These are phyloP conservation scores for Scatophagus argus DNA, from an alignment of 2,113 vertebrate species.

Conservation along the genomic window DNA sequence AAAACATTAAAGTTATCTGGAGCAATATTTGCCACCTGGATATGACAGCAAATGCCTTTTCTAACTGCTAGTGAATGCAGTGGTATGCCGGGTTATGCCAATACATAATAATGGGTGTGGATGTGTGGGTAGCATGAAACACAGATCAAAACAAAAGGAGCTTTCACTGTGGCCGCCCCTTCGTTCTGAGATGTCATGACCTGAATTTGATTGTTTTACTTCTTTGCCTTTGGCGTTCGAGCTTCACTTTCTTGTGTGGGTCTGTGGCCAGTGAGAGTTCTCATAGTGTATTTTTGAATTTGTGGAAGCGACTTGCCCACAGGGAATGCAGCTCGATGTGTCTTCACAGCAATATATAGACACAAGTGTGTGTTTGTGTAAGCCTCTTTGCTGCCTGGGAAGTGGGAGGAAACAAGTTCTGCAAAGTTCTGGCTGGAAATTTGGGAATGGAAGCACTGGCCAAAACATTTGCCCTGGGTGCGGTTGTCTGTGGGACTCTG, in stretches of 20 bases:
- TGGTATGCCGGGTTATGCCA: conserved; percentile 20
- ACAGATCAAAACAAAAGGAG: conserved; percentile 56
- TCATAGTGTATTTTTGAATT: conserved; percentile 40
- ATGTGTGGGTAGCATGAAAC: conserved; percentile 43
- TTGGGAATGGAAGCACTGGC: conserved; percentile 58
- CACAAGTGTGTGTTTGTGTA: conserved; percentile 33
- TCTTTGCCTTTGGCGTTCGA: conserved; percentile 21
- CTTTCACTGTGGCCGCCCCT: conserved; percentile 48
- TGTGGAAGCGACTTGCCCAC: conserved; percentile 26
- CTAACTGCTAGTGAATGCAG: background rate
- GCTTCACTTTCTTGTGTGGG: background rate
- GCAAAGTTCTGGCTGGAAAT: conserved; percentile 64
- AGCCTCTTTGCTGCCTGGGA: conserved; percentile 52
- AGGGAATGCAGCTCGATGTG: conserved; percentile 52
- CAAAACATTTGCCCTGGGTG: conserved; percentile 73
- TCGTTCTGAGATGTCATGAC: conserved; percentile 32
- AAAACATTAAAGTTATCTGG: conserved; percentile 2
- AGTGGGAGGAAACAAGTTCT: conserved; percentile 63
- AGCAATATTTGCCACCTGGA: background rate
- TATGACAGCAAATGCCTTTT: background rate
- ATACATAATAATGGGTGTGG: conserved; percentile 48
- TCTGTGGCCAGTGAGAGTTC: conserved; percentile 33
- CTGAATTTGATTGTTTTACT: conserved; percentile 25
- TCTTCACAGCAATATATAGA: conserved; percentile 29
- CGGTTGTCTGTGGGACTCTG: conserved; percentile 71